Base-by-base conservation (phyloP, 2,113 vertebrate genomes). In the Odocoileus hemionus region DNA sequence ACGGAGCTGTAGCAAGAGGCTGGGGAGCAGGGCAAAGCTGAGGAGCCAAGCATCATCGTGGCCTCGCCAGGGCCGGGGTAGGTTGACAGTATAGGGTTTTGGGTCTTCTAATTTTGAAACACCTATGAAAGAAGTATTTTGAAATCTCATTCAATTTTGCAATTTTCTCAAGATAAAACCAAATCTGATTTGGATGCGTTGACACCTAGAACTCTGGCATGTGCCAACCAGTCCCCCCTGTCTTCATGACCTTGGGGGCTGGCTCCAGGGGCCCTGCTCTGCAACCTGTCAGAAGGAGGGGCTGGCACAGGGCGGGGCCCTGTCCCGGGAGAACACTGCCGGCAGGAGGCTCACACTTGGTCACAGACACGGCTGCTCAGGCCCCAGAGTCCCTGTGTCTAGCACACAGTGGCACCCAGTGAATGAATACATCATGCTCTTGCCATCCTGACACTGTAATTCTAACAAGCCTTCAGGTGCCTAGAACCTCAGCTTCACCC, bases 71-170 rank as follows among this genome's bases (percentile, higher is more conserved):
- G 28, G 74, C 86, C 61, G 23, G 74, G 50, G 33, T 1, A 45
- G 50, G 83, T 15, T 94, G 93, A 95, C 83, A 92, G 36, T 28
- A 74, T 3, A 67, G 13, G 74, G n/a, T 52, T 93, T 92, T 8
- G 64, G 74, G 58, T 74, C 89, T 94, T 90, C 50, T 30, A 5
- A 52, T 97, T 97, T 98, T 93, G 96, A 98, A 98, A 97, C 6
- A 55, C 70, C 70, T 60, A 6, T 98, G 96, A 97, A 96, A 97
- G 45, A 67, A 87, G 11, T 67, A 25, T 96, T 98, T 97, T 93
- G 95, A 98, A 98, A 98, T 84, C 86, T 55, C 25, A 14, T 39
- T 95, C 74, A 58, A 94, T 95, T 97, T 93, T 96, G 97, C 97
- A 97, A 97, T 94, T 86, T 95, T 45, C 58, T 86, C 43, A 61